A percentile compares a stretch with the other conserved stretches of the same genome.
These are phyloP conservation scores for Dicranocentrus wangi DNA, from an alignment of 2,888 invertebrate species.

Conservation along the genomic window DNA sequence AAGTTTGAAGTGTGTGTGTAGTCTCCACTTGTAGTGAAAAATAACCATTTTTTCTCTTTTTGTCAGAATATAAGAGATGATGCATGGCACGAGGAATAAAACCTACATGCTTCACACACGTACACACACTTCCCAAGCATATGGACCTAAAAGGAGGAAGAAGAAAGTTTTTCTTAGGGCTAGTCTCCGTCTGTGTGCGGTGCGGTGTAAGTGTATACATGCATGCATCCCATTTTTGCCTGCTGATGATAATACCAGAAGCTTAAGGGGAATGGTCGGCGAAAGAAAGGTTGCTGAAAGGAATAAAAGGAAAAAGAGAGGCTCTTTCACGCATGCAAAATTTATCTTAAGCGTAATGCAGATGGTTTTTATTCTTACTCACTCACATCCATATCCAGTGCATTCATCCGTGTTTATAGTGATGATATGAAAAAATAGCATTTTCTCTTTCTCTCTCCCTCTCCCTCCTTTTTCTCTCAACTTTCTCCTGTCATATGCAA, in stretches of 20 bases:
- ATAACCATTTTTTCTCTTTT: too few species aligned
- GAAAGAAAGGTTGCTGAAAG: not conserved
- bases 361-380: constrained; percentile 10
- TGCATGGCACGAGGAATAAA: too few species aligned
- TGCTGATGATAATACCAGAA: not conserved
- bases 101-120: too few species aligned
- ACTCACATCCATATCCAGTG: not conserved
- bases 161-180: too few species aligned
- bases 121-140: too few species aligned
- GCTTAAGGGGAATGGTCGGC: not conserved
- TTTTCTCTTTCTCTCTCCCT: not conserved
- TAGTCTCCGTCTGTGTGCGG: too few species aligned
- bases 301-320: constrained; percentile 15
- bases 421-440: not conserved
- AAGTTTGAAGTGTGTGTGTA: too few species aligned
- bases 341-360: constrained; percentile 53
- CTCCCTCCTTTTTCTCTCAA: not conserved
- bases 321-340: constrained; percentile 62
- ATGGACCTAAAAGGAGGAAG: too few species aligned
- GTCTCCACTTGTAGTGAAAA: too few species aligned
- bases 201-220: too few species aligned
- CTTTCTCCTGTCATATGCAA: not conserved
- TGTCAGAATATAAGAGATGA: too few species aligned
- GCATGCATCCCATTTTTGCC: too few species aligned
- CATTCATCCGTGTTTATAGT: not conserved